Evolutionary conservation across 2,888 invertebrate species (phyloP), one percentile per base, ranked within the genome.

Genomic region (Nudaria mundana): DNA sequence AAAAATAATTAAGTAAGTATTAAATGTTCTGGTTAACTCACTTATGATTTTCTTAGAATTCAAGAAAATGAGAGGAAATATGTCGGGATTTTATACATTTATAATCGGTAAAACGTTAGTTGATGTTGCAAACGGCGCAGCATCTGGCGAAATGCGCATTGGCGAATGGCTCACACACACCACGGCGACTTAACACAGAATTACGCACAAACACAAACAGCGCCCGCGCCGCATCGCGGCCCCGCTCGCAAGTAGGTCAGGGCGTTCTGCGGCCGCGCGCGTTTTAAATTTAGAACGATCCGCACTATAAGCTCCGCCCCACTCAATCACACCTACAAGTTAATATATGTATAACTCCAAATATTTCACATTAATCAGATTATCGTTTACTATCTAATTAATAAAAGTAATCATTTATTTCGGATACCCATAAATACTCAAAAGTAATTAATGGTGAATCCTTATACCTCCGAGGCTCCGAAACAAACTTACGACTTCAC

Each of bases 251-350:
- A 86, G 77, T 87, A 85, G 87, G 87, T 87, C 87, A 87, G 85
- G 87, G 87, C 85, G 87, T 77, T 81, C 71, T 81, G 86, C 79
- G 85, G 84, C 84, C 81, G 86, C 78, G 84, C 83, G 83, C 80
- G 83, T 81, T 87, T 82, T 87, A 87, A 86, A 86, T 86, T 86
- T 87, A 87, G 87, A 87, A 80, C 83, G 81, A 87, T 85, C 81
- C 72, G 81, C 83, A 81, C 81, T 82, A 81, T 71, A 81, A 77
- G 74, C 84, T 81, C 81, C 82, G 79, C 84, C 84, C 84, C 71
- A 73, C 71, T 67, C 76, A 66, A 81, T 79, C 75, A 61, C 67
- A 80, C 77, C 77, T 78, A 79, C 69, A 65, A 74, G 68, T 76
- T 74, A 74, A 76, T 69, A 18, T 4, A n/a, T n/a, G n/a, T n/a